A percentile compares a stretch with the other conserved stretches of the same genome.
These are phyloP conservation scores for Lamellibrachia satsuma DNA, from an alignment of 2,888 invertebrate genomes.

Conservation along the genomic window DNA sequence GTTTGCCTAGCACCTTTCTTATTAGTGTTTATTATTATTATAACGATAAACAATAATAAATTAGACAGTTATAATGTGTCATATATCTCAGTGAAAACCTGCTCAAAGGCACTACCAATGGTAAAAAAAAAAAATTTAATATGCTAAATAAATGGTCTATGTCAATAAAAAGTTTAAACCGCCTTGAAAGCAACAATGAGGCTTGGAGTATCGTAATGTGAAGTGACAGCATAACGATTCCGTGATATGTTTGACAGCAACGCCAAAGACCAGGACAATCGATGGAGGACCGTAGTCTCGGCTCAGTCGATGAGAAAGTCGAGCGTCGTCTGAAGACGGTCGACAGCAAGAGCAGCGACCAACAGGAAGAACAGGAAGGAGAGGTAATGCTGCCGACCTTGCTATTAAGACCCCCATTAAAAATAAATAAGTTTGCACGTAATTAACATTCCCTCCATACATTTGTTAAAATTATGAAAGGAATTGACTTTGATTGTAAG, in stretches of 20 bases:
- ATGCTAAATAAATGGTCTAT: too few species aligned
- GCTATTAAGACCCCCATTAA: not conserved
- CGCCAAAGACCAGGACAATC: slow-evolving; percentile 48
- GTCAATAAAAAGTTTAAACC: not conserved
- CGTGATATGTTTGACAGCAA: not conserved
- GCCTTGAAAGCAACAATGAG: not conserved
- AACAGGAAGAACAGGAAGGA: slow-evolving; percentile 25
- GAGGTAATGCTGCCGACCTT: slow-evolving; percentile 23
- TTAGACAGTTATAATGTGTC: too few species aligned
- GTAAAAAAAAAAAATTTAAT: not conserved
- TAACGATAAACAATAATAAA: too few species aligned
- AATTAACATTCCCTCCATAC: too few species aligned
- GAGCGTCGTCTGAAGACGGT: slow-evolving; percentile 54
- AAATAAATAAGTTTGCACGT: not conserved
- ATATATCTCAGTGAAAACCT: too few species aligned
- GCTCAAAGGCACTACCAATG: not conserved
- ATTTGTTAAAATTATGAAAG: too few species aligned
- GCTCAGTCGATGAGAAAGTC: slow-evolving; percentile 59
- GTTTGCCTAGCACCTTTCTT: too few species aligned
- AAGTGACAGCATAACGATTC: not conserved
- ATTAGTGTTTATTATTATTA: too few species aligned
- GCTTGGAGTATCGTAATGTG: not conserved
- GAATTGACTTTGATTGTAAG: too few species aligned
- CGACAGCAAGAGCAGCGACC: slow-evolving; percentile 40
- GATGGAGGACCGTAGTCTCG: slow-evolving; percentile 54